Base-by-base conservation (phyloP, 2,113 vertebrate genomes). In the Pao palembangensis region DNA sequence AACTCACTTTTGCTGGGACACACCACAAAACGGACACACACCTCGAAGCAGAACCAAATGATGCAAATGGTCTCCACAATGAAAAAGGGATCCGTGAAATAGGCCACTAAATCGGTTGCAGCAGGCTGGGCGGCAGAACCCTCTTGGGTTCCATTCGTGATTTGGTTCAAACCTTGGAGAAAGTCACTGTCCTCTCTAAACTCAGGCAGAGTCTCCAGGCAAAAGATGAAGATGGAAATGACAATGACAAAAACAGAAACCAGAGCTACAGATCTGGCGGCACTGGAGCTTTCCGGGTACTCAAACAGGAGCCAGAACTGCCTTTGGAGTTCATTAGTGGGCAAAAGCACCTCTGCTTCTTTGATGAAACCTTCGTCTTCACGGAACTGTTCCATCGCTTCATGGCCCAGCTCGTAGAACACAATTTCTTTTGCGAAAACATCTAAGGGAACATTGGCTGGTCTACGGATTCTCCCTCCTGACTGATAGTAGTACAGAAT, bases 281-380 rank as follows among this genome's bases (percentile, higher is more conserved):
- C 95, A 0, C 91, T 94, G 73, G 97, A 98, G 63, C 97, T 99
- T 78, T 99, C 96, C 0, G 97, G 97, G 78, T 99, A 98, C 80
- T 99, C 96, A 0, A 99, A 98, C 54, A 98, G 90, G 41, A 99
- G 92, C 97, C 97, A 99, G 83, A 99, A 98, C 75, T 99, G 97
- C 62, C 92, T 88, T 17, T 95, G 87, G 71, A 95, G 88, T 79
- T 97, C 94, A 46, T 95, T 95, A 59, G 87, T 91, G 57, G 97
- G 97, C 64, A 99, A 89, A 46, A 88, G 90, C 3, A 93, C 92
- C 53, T 96, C 93, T 1, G 94, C 93, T 46, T 99, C 95, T 80
- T 93, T 95, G 78, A 95, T 88, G 73, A 96, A 99, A 16, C 96
- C 96, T 87, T 99, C 97, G 51, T 96, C 95, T 69, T 97, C 94